Evolutionary conservation across 2,888 invertebrate genomes (phyloP), one percentile per base, ranked within the genome.

Genomic region (Camptogramma bilineatum): DNA sequence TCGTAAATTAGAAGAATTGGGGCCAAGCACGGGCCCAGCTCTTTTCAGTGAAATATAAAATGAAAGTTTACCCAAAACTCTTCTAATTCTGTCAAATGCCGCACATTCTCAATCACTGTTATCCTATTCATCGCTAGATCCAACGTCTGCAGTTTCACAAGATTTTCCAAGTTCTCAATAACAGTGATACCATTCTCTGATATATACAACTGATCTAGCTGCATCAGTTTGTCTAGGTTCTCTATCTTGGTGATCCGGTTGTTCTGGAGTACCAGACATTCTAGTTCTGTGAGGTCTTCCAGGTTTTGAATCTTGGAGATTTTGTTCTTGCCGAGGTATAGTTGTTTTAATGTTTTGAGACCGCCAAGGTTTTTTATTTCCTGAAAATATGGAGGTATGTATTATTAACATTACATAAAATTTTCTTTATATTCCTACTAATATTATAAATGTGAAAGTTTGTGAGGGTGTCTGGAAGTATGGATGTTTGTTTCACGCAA

Each of bases 241-340:
- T 99, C 98, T 65, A 99, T 96, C 84, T 96, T 96, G 0, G 95
- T 94, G 50, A 99, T 92, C 4, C 99, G 95, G 89, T 99, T 99
- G 75, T 97, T 97, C 94, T 98, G 99, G 48, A 99, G 82, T 72
- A 98, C 98, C 13, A 99, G 88, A 67, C 97, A 95, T 70, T 96
- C 95, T 42, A 99, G 93, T 65, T 96, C 95, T 0, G 90, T 90
- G 31, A 99, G 87, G 0, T 93, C 91, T 10, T 96, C 95, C 13
- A 99, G 85, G 80, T 98, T 97, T 77, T 97, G 95, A 52, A 99
- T 96, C 86, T 96, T 96, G 0, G 94, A 91, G 69, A 99, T 98
- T 93, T 99, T 99, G 88, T 99, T 99, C 88, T 98, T 99, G 13
- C 98, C 99, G 59, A 99, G 89, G 88, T 96, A 99, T 10, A 98